Conservation (phyloP, 1,140 invertebrate species). For the Dolichoris vasculosae region DNA sequence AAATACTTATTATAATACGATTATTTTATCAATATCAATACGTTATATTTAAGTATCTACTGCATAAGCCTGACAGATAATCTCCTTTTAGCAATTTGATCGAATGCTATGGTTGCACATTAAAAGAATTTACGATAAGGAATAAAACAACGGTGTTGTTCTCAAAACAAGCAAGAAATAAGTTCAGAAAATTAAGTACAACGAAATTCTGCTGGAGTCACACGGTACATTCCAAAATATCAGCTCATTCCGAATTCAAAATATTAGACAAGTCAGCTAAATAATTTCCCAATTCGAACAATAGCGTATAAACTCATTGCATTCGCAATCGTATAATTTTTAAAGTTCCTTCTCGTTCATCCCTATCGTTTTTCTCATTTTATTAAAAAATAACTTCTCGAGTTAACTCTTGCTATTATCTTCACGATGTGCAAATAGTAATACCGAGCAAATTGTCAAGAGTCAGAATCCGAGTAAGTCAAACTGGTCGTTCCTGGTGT, state of each 20-base stretch:
- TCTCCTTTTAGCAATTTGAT: background rate
- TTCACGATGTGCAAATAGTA: background rate
- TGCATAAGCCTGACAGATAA: background rate
- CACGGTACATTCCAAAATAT: too few relatives aligned
- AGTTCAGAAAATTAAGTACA: background rate
- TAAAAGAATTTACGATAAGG: background rate
- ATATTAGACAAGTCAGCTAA: too few relatives aligned
- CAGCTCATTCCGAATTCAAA: too few relatives aligned
- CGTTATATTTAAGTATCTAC: background rate
- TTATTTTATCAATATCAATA: background rate
- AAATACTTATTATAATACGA: background rate
- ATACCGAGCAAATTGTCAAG: background rate
- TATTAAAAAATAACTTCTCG: background rate
- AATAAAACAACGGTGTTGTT: background rate
- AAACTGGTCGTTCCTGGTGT: background rate
- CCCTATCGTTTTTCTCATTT: too few relatives aligned
- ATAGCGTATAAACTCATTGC: too few relatives aligned
- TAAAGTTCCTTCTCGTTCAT: too few relatives aligned
- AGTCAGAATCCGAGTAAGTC: background rate
- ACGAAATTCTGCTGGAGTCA: background rate
- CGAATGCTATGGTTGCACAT: background rate
- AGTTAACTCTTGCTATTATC: background rate
- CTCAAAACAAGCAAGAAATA: background rate
- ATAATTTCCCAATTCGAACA: too few relatives aligned
- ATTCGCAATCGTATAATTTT: too few relatives aligned